phyloP scores from a whole-genome alignment of 2,797 vertebrate species.

The Myripristis murdjan region DNA sequence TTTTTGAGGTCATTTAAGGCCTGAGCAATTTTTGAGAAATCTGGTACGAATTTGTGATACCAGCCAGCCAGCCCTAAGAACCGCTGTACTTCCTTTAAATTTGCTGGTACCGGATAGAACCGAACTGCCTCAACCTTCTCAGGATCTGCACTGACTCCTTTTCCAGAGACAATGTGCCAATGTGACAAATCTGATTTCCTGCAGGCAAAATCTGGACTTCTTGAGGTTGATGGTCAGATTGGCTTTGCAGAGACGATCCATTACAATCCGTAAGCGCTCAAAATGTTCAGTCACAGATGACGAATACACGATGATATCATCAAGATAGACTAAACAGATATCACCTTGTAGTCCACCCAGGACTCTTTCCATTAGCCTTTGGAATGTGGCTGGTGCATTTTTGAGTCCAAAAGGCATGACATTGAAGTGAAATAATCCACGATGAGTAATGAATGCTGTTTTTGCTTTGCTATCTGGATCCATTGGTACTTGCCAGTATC shows the following conservation, averaged over 20 bases:
- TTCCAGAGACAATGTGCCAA: conserved; percentile 1
- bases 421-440: conserved; percentile 6
- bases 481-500: conserved; percentile 17
- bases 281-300: conserved; percentile 2
- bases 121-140: conserved; percentile 5
- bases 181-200: conserved; percentile 12
- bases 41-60: conserved; percentile 14
- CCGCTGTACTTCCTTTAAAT: neutral
- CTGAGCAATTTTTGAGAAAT: conserved; percentile 13
- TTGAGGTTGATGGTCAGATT: conserved; percentile 13
- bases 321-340: conserved; percentile 22
- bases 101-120: neutral
- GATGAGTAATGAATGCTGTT: neutral
- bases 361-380: conserved; percentile 4
- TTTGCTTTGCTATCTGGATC: conserved; percentile 1
- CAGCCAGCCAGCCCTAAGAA: conserved; percentile 11
- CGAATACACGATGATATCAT: conserved; percentile 9
- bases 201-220: conserved; percentile 10
- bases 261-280: neutral
- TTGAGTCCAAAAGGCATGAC: conserved; percentile 31
- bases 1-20: conserved; percentile 10
- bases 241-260: neutral
- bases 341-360: neutral
- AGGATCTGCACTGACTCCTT: neutral
- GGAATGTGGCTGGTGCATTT: conserved; percentile 16